Conservation (phyloP, 2,113 vertebrate species). For the Athene noctua region DNA sequence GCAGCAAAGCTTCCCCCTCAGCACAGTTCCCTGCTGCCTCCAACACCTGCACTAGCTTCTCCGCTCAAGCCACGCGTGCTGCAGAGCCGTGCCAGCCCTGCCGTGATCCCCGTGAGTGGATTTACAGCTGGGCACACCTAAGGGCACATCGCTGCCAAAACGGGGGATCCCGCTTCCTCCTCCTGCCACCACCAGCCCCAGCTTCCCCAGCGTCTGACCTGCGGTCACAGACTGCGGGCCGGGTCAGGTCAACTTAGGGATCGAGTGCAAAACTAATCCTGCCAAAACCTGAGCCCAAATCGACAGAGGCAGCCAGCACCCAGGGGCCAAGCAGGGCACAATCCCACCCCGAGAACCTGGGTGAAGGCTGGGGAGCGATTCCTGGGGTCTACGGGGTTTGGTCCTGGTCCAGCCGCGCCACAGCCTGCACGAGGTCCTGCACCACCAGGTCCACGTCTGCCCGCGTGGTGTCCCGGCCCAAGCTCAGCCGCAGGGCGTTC, state of each 20-base stretch:
- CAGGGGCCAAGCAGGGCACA: neutral
- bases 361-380: fast-evolving
- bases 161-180: neutral
- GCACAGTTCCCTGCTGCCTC: neutral
- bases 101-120: fast-evolving
- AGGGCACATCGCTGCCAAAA: neutral
- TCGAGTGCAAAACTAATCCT: neutral
- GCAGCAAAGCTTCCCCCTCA: neutral
- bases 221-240: neutral
- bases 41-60: neutral
- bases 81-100: neutral
- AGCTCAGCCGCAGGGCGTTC: slow-evolving; percentile 88
- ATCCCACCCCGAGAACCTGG: neutral
- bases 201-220: neutral
- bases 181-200: neutral
- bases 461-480: slow-evolving; percentile 83
- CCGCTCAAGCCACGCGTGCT: fast-evolving
- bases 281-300: neutral
- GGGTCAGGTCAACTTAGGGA: neutral
- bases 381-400: neutral
- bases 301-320: neutral
- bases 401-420: slow-evolving; percentile 73
- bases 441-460: slow-evolving; percentile 85
- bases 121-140: fast-evolving
- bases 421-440: slow-evolving; percentile 84